Base-by-base conservation (phyloP, 2,797 vertebrate species). In the Cryptoprocta ferox region DNA sequence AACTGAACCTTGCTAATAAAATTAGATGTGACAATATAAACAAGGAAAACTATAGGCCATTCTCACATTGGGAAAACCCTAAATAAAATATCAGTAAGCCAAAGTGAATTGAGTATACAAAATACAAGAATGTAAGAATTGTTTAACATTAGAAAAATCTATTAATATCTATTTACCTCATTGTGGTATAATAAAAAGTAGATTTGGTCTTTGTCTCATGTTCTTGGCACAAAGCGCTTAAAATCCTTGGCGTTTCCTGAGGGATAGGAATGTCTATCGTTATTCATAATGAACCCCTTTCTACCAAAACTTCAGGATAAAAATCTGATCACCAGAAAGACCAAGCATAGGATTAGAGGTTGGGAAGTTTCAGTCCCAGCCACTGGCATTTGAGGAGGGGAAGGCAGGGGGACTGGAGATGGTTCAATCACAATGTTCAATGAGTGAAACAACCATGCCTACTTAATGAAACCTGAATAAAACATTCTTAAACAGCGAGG, bases 161-260 rank as follows among this genome's bases (percentile, higher is more conserved):
- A 66, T 59, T 37, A 56, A 79, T 93, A 63, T 56, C 65, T 10
- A 80, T 80, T 80, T 65, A 79, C 53, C 24, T 90, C 56, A 37
- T 63, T 42, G 53, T 50, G n/a, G 61, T 63, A 32, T 76, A 88
- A 82, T 68, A 79, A 84, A 85, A 88, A 78, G 39, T 39, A 32
- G 61, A 53, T 89, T 78, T 89, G n/a, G 32, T 63, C 70, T 70
- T 84, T 78, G 79, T 63, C 61, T 21, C 39, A 59, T 15, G 28
- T 91, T 91, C 66, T 85, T 86, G 73, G 45, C 65, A 56, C 32
- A 56, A 65, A 89, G 11, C 81, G 93, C 45, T 61, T 90, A 93
- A 90, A 90, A 93, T 78, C 42, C 42, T 71, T 89, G 79, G 85
- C 68, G 50, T 89, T 92, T 95, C 68, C 59, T 75, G n/a, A 83